Conservation (phyloP, 2,888 invertebrate genomes). For the Mamestra brassicae region DNA sequence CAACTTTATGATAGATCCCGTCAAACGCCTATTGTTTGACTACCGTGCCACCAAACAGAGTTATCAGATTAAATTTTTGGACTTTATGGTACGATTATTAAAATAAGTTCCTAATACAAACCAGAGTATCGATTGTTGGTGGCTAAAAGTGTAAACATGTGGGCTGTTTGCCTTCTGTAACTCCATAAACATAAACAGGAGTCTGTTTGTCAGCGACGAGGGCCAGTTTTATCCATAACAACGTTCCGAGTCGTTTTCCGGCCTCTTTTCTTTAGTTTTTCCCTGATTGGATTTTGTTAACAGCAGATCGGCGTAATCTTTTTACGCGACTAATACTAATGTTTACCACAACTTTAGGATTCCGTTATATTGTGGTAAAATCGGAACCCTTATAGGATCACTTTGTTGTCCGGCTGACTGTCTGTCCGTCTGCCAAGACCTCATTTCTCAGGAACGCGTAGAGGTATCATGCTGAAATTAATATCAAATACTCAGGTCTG, state of each 20-base stretch:
- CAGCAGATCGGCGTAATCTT: conserved; percentile 35
- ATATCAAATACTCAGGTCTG: no score
- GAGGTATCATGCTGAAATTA: no score
- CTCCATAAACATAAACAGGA: conserved; percentile 41
- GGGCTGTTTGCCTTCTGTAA: conserved; percentile 48
- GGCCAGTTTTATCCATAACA: conserved; percentile 46
- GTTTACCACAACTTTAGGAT: background rate
- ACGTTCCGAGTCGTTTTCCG: conserved; percentile 19
- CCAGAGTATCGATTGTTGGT: conserved; percentile 42
- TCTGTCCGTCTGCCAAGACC: no score
- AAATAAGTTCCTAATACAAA: conserved; percentile 47
- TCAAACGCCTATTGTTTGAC: conserved; percentile 49
- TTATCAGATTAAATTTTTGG: conserved; percentile 49
- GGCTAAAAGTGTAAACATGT: conserved; percentile 53
- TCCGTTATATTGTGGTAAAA: no score
- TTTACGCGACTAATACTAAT: conserved; percentile 10
- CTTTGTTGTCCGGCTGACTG: no score
- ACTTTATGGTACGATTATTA: conserved; percentile 45
- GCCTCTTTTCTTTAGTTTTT: conserved; percentile 40
- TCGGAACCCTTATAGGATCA: no score
- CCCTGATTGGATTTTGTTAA: conserved; percentile 45
- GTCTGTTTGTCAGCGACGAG: conserved; percentile 28
- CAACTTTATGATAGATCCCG: conserved; percentile 45
- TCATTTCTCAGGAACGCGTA: no score
- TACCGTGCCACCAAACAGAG: conserved; percentile 29